Base-by-base conservation (phyloP, 2,113 vertebrate species). In the Bettongia penicillata region DNA sequence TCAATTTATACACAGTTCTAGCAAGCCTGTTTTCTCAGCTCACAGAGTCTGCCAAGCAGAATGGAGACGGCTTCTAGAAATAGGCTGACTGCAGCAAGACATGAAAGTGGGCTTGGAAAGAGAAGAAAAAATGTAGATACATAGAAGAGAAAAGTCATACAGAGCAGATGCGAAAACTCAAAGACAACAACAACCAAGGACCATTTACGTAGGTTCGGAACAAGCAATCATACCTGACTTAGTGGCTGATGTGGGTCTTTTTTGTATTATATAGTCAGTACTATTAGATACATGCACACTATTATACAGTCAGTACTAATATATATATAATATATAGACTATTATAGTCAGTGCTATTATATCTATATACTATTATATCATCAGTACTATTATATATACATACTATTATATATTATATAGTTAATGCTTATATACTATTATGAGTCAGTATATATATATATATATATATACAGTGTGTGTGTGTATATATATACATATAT, bases 1-100 rank as follows among this genome's bases (percentile, higher is more conserved):
- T 84, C 68, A 84, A 84, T 84, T 84, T 84, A 84, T 84, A 84
- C 68, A 84, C 68, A 84, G 68, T 84, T 84, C n/a, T 84, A 84
- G 37, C 37, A 84, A 84, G 68, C 16, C 68, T 84, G 68, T 84
- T 84, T 84, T 84, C 68, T 84, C 68, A 84, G 68, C 68, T 84
- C 68, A 43, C 68, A 84, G 16, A 43, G 68, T 84, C 68, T 84
- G 68, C 68, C 68, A 84, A 84, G n/a, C 43, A 23, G 68, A 84
- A 84, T n/a, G n/a, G 68, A 43, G n/a, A 84, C 6, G 31, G 37
- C 68, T 43, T 77, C 68, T 84, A 84, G 68, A 84, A 84, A 84
- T 84, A 84, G 68, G 68, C 8, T 84, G 68, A 43, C 68, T 77
- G 37, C 68, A 23, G n/a, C n/a, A 43, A 8, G 37, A 77, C 2